Conservation (phyloP, 2,888 invertebrate genomes). For the Lasioglossum leucozonium region DNA sequence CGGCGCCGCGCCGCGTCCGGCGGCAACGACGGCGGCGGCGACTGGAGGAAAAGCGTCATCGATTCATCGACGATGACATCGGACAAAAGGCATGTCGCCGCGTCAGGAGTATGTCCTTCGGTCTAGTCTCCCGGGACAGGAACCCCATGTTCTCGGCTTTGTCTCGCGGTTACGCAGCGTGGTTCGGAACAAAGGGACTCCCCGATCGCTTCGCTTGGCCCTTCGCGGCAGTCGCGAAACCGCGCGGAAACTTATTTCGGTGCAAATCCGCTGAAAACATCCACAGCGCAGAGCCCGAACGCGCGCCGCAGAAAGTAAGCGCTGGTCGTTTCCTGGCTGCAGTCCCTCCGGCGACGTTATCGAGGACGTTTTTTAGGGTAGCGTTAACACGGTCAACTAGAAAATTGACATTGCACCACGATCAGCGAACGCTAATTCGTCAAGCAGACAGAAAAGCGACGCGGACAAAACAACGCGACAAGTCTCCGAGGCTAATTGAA, state of each 20-base stretch:
- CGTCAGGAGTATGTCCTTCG: slow-evolving; percentile 33
- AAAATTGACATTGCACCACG: no score
- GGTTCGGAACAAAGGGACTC: slow-evolving; percentile 68
- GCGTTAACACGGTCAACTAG: no score
- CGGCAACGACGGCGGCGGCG: neutral
- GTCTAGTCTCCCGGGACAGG: slow-evolving; percentile 31
- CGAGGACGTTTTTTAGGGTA: no score
- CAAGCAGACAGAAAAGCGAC: neutral
- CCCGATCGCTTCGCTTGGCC: slow-evolving; percentile 49
- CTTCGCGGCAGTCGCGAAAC: slow-evolving; percentile 31
- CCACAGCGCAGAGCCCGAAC: neutral
- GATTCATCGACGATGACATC: slow-evolving; percentile 44
- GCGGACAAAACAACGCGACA: neutral
- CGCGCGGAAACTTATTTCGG: slow-evolving; percentile 15
- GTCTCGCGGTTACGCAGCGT: slow-evolving; percentile 66
- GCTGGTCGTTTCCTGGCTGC: neutral
- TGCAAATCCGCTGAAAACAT: neutral
- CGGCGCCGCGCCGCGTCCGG: neutral
- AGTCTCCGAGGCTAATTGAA: slow-evolving; percentile 28
- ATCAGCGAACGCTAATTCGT: neutral
- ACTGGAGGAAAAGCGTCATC: slow-evolving; percentile 18
- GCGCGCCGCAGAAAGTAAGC: neutral
- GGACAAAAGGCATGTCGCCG: slow-evolving; percentile 43
- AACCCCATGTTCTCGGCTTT: slow-evolving; percentile 44
- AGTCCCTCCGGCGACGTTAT: neutral